A percentile compares a stretch with the other conserved stretches of the same genome.
These are phyloP conservation scores for Astur gentilis DNA, from an alignment of 2,113 vertebrate genomes.

Conservation along the genomic window DNA sequence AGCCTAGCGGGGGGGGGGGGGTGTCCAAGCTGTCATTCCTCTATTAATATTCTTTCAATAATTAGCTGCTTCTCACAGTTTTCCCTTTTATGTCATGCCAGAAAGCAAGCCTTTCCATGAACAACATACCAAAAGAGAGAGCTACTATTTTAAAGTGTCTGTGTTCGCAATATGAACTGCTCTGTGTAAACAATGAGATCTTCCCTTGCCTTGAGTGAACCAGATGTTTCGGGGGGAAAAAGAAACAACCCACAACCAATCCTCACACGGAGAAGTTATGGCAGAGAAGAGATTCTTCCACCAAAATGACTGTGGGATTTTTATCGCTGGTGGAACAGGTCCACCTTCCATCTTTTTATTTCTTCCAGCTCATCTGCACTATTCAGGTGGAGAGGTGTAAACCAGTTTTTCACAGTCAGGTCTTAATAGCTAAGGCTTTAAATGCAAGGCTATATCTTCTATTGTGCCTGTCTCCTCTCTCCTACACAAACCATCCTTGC, in stretches of 20 bases:
- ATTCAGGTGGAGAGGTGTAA: not conserved
- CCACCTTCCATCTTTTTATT: not conserved
- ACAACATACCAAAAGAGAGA: not conserved
- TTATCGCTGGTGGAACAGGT: not conserved
- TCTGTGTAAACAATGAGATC: slow-evolving; percentile 35
- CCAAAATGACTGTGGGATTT: not conserved
- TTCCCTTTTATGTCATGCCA: slow-evolving; percentile 11
- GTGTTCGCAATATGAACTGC: not conserved
- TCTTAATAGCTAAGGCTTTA: not conserved
- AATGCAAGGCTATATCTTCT: not conserved
- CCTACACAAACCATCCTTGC: not conserved
- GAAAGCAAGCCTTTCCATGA: slow-evolving; percentile 5
- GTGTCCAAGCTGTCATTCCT: not conserved
- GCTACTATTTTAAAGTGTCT: not conserved
- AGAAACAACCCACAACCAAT: not conserved
- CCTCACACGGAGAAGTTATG: not conserved
- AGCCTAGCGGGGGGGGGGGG: not conserved
- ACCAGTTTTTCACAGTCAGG: not conserved
- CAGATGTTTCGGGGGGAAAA: slow-evolving; percentile 7
- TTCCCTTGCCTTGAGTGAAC: not conserved
- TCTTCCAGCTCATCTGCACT: not conserved
- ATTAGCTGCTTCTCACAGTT: not conserved
- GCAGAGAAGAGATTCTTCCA: not conserved
- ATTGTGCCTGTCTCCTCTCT: rapidly evolving
- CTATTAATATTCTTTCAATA: slow-evolving; percentile 28